Conservation (phyloP, 1,140 invertebrate species). For the Pseudomyrmex sp. region DNA sequence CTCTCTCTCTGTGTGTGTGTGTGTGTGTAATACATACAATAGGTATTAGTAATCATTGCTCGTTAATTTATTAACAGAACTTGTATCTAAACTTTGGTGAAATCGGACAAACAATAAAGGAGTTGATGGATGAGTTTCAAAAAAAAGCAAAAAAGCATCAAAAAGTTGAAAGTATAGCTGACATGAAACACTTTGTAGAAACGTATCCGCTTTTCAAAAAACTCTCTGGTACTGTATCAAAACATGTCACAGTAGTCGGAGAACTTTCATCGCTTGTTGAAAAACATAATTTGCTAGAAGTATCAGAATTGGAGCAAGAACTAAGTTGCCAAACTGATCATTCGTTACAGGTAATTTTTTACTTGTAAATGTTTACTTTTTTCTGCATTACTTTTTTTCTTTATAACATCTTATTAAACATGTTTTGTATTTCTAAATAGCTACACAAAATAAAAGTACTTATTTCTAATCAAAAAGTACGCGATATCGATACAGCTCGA, state of each 20-base stretch:
- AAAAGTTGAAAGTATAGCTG: constrained; percentile 98
- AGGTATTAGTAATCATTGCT: not conserved
- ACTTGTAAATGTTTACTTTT: too few species aligned
- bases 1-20: too few species aligned
- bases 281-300: constrained; percentile 92
- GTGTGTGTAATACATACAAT: too few species aligned
- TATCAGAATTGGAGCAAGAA: constrained; percentile 99
- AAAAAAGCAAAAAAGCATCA: constrained; percentile 97
- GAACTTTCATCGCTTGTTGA: constrained; percentile 95
- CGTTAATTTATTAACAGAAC: constrained; percentile 87
- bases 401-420: too few species aligned
- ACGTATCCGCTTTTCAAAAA: constrained; percentile 99
- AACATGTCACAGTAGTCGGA: constrained; percentile 98
- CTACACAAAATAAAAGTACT: constrained; percentile 90
- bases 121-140: constrained; percentile 99
- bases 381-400: too few species aligned
- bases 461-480: constrained; percentile 89
- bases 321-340: constrained; percentile 97
- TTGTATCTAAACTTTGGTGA: constrained; percentile 99
- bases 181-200: constrained; percentile 99
- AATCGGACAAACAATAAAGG: constrained; percentile 98
- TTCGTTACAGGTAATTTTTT: constrained; percentile 89
- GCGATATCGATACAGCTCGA: constrained; percentile 93
- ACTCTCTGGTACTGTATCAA: constrained; percentile 99
- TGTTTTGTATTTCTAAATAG: constrained; percentile 61